Conservation (phyloP, 2,113 vertebrate species). For the Anarhynchus alexandrinus region DNA sequence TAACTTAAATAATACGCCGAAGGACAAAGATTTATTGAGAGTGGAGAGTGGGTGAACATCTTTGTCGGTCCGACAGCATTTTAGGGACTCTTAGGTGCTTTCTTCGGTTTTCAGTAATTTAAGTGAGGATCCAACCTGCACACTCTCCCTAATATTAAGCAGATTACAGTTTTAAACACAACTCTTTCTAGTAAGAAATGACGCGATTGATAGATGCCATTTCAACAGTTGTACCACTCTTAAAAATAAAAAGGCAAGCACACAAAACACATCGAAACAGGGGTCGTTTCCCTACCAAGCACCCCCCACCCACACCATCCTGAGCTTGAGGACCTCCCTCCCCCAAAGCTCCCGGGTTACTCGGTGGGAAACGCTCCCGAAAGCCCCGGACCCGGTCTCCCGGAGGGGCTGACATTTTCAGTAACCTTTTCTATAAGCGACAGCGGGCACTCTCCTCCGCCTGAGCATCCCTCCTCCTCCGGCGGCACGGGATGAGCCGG, state of each 20-base stretch:
- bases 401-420: not conserved
- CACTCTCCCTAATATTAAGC: not conserved
- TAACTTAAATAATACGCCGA: fast-evolving
- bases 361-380: not conserved
- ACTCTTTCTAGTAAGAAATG: not conserved
- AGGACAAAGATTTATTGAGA: not conserved
- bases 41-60: not conserved
- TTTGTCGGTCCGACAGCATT: not conserved
- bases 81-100: not conserved
- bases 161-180: not conserved
- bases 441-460: not conserved
- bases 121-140: not conserved
- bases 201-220: not conserved
- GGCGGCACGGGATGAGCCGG: not conserved
- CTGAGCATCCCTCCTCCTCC: not conserved
- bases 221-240: not conserved
- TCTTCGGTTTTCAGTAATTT: not conserved
- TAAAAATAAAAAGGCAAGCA: not conserved
- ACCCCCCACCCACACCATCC: not conserved
- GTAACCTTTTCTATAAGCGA: not conserved
- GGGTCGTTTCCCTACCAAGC: not conserved
- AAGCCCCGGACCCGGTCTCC: not conserved
- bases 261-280: not conserved
- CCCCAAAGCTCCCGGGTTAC: not conserved
- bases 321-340: not conserved